Evolutionary conservation across 2,797 vertebrate genomes (phyloP), one percentile per base, ranked within the genome.

Genomic region (Rachycentron canadum): DNA sequence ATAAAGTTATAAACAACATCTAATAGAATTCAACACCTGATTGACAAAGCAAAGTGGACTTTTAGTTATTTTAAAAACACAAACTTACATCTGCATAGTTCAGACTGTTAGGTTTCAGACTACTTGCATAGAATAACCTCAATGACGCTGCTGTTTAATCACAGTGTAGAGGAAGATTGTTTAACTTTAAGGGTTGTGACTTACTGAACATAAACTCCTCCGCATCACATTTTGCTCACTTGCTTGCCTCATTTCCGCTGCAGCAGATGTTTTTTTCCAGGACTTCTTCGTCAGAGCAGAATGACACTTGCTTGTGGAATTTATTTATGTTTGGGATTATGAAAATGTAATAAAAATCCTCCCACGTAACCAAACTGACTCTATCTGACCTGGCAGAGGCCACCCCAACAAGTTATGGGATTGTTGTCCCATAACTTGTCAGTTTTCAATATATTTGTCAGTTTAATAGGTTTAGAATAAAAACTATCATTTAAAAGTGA

Each of bases 201-300:
- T 86, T 45, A 76, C 64, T 59, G 71, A 69, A 75, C 82, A 78
- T 69, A 77, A 76, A 75, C 59, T 17, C 45, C 23, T 49, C 57
- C 5, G 7, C 4, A 0, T n/a, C 38, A 5, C 17, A 7, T 36
- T 68, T 60, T 53, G 16, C 58, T 79, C 14, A 59, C 7, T 52
- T 40, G 1, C 28, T 34, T 7, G 17, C 16, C 19, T 75, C 58
- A 57, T 72, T 77, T 78, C 78, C 43, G 2, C 67, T 25, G 45
- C 30, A 13, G 21, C 25, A 2, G 26, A 41, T 30, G 5, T 73
- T 64, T 66, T n/a, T 47, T 75, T 76, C 65, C 71, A 45, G 59
- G 66, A 62, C 21, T 25, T 26, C 43, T 63, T 80, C 1, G 14
- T 77, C 50, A 77, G 64, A 73, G 11, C 40, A 34, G 30, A 63